Percentiles rank a stretch among this genome's conserved stretches.
Conservation (phyloP, 2,113 vertebrate genomes). For the Festucalex cinctus region DNA sequence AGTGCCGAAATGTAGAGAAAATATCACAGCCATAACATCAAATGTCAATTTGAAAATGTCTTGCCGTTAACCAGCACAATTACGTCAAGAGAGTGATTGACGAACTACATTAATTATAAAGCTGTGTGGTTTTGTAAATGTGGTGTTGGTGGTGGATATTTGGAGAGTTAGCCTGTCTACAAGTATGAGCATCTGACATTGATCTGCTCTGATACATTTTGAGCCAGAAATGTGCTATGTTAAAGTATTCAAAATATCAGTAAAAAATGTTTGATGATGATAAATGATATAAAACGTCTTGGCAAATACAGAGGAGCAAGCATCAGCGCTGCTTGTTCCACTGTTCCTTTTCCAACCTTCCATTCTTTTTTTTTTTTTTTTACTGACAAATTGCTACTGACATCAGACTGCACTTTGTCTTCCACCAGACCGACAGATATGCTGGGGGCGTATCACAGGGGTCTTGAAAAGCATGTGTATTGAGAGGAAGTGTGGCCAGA, state of each 20-base stretch:
- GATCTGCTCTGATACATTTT: not conserved
- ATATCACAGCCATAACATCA: not conserved
- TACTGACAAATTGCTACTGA: conserved; percentile 10
- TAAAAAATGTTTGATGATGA: conserved; percentile 4
- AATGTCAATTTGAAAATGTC: not conserved
- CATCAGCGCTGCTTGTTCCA: not conserved
- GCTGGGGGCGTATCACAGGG: conserved; percentile 19
- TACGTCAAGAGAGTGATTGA: not conserved
- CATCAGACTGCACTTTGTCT: conserved; percentile 10
- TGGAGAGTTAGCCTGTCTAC: not conserved
- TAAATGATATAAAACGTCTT: not conserved
- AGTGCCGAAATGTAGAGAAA: not conserved
- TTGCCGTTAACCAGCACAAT: not conserved
- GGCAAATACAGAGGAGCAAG: not conserved
- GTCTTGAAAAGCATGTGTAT: conserved; percentile 29
- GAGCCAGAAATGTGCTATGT: not conserved
- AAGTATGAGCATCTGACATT: not conserved
- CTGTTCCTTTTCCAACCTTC: conserved; percentile 1
- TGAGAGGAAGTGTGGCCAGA: conserved; percentile 20
- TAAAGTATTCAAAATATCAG: not conserved
- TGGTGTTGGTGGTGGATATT: no score
- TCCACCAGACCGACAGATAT: conserved; percentile 18
- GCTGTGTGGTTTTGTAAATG: not conserved
- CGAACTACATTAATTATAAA: not conserved
- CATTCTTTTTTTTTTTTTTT: conserved; percentile 26